phyloP scores from a whole-genome alignment of 2,888 invertebrate species.

The Sussaba pulchella region DNA sequence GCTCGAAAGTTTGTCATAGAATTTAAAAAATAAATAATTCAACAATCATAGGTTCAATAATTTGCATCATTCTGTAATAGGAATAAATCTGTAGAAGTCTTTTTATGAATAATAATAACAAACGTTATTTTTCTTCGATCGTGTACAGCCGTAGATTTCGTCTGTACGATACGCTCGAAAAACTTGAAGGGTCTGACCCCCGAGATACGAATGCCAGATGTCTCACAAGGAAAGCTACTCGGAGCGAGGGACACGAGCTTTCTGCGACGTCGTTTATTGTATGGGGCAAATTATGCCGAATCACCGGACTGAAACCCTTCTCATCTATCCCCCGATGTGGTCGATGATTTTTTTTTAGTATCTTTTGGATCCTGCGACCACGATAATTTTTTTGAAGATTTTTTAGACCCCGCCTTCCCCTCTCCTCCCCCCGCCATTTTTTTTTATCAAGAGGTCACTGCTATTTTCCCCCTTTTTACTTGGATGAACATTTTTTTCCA shows the following conservation, averaged over 20 bases:
- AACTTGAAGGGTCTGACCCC: not conserved
- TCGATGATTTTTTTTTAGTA: slow-evolving; percentile 19
- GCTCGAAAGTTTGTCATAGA: no score
- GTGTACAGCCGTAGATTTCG: not conserved
- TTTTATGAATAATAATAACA: not conserved
- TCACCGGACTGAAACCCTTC: no score
- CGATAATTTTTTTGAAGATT: no score
- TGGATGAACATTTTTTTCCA: no score
- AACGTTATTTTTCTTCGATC: not conserved
- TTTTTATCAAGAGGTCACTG: no score
- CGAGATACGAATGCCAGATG: slow-evolving; percentile 33
- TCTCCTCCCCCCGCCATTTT: no score
- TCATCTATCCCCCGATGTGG: no score
- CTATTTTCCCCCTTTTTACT: no score
- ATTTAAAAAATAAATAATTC: not conserved
- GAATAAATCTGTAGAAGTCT: no score
- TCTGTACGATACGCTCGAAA: not conserved
- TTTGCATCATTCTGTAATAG: not conserved
- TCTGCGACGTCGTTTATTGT: not conserved
- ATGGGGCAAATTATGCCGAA: no score
- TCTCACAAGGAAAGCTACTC: slow-evolving; percentile 13
- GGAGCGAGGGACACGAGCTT: not conserved
- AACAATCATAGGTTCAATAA: not conserved
- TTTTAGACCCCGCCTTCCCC: no score
- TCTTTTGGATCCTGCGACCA: no score